Conservation (phyloP, 2,113 vertebrate genomes). For the Trichomycterus rosablanca region DNA sequence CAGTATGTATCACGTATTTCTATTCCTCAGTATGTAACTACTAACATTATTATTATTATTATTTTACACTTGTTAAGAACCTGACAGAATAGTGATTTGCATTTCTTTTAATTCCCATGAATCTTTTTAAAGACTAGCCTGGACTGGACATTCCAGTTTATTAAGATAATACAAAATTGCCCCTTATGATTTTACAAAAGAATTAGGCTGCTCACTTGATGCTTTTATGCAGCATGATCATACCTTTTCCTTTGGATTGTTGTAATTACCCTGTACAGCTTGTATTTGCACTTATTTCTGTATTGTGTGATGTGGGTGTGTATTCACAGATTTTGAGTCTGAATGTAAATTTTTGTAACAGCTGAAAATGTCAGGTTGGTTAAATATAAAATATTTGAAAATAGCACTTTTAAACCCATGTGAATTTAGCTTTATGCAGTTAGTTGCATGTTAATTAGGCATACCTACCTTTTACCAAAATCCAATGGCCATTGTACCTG, state of each 20-base stretch:
- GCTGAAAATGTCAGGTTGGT: too few relatives aligned
- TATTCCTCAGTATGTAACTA: conserved; percentile 20
- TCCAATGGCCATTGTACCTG: too few relatives aligned
- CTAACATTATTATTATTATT: background rate
- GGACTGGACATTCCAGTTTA: conserved; percentile 46
- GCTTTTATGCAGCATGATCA: conserved; percentile 27
- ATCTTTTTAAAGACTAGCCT: background rate
- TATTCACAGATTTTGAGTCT: conserved; percentile 10
- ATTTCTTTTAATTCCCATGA: too few relatives aligned
- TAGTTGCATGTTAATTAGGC: too few relatives aligned
- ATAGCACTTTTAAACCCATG: too few relatives aligned
- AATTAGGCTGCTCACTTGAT: background rate
- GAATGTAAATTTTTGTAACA: too few relatives aligned
- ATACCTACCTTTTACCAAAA: too few relatives aligned
- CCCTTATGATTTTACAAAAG: conserved; percentile 12
- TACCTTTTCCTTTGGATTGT: conserved; percentile 23
- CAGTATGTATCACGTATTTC: conserved; percentile 26
- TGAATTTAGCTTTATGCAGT: too few relatives aligned
- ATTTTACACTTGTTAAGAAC: too few relatives aligned
- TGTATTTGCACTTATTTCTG: conserved; percentile 26
- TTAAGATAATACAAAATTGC: conserved; percentile 16
- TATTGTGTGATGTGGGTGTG: conserved; percentile 31
- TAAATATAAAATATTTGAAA: too few relatives aligned
- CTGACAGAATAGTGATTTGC: too few relatives aligned
- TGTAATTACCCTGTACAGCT: conserved; percentile 20